These are phyloP conservation scores for Tryphoninae sp. DNA, from an alignment of 2,888 invertebrate genomes.

Conservation along the genomic window DNA sequence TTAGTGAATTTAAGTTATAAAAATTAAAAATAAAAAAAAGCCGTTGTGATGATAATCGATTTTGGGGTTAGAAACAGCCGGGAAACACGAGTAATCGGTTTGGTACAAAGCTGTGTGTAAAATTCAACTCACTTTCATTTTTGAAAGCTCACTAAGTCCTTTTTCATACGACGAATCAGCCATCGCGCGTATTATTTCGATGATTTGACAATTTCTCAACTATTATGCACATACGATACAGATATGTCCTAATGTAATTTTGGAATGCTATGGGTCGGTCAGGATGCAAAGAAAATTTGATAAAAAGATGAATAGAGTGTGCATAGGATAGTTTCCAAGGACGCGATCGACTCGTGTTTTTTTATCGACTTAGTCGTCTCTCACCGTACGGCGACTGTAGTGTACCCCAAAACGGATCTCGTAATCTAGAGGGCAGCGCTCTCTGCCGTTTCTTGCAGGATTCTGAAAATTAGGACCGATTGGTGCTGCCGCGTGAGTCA, in stretches of 20 bases:
- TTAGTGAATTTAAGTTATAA: neutral
- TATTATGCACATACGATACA: neutral
- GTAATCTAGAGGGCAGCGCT: neutral
- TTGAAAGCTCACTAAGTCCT: constrained; percentile 77
- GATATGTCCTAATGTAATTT: constrained; percentile 6
- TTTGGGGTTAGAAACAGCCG: constrained; percentile 64
- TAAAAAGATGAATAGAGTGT: neutral
- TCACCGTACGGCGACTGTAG: neutral
- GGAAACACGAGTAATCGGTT: neutral
- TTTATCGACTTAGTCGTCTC: neutral
- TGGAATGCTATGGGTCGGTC: constrained; percentile 23
- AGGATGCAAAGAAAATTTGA: constrained; percentile 5
- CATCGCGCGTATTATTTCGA: constrained; percentile 67
- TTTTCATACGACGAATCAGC: constrained; percentile 80
- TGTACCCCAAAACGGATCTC: neutral
- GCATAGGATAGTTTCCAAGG: constrained; percentile 25
- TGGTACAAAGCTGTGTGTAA: neutral
- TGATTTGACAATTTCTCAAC: neutral
- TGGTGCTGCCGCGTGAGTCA: constrained; percentile 28
- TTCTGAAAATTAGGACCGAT: neutral
- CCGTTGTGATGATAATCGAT: constrained; percentile 3
- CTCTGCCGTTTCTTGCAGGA: neutral
- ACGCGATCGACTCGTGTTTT: constrained; percentile 27
- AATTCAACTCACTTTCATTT: constrained; percentile 77
- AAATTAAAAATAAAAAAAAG: constrained; percentile 27